A percentile compares a stretch with the other conserved stretches of the same genome.
These are phyloP conservation scores for Eumaeus atala DNA, from an alignment of 1,140 invertebrate genomes.

Conservation along the genomic window DNA sequence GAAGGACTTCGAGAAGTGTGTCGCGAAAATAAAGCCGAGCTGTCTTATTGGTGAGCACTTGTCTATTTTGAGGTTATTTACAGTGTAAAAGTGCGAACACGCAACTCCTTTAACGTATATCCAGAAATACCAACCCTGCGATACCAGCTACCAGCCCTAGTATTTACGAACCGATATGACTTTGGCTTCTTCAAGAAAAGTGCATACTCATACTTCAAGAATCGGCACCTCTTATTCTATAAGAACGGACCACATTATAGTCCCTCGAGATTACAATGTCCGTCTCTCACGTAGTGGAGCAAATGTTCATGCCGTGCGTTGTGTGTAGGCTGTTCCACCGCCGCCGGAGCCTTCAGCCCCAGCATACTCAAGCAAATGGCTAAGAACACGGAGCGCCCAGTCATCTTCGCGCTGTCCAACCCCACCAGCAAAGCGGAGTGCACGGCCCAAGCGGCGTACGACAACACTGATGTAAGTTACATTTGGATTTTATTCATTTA, in stretches of 20 bases:
- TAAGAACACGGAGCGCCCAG: conserved; percentile 87
- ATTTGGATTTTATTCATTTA: too few species aligned
- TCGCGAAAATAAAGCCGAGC: conserved; percentile 88
- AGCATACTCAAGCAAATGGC: conserved; percentile 91
- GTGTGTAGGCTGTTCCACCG: conserved; percentile 87
- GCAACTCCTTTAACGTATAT: too few species aligned
- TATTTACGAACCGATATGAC: too few species aligned
- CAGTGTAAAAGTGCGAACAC: background rate
- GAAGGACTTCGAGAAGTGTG: conserved; percentile 84
- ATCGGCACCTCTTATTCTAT: too few species aligned
- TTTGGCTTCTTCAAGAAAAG: too few species aligned
- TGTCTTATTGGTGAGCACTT: conserved; percentile 84
- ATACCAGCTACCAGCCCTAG: too few species aligned
- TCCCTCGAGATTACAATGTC: too few species aligned
- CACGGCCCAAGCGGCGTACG: conserved; percentile 94
- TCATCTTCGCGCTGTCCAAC: conserved; percentile 97
- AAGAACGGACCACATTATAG: too few species aligned
- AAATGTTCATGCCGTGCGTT: background rate
- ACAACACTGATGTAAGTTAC: conserved; percentile 83
- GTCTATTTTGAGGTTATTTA: background rate
- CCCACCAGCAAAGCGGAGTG: conserved; percentile 97
- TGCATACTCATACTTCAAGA: too few species aligned
- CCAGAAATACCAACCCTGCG: too few species aligned
- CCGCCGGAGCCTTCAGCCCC: conserved; percentile 90
- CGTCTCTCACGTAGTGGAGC: background rate